phyloP scores from a whole-genome alignment of 2,888 invertebrate genomes.

The Tachystola acroxantha region DNA sequence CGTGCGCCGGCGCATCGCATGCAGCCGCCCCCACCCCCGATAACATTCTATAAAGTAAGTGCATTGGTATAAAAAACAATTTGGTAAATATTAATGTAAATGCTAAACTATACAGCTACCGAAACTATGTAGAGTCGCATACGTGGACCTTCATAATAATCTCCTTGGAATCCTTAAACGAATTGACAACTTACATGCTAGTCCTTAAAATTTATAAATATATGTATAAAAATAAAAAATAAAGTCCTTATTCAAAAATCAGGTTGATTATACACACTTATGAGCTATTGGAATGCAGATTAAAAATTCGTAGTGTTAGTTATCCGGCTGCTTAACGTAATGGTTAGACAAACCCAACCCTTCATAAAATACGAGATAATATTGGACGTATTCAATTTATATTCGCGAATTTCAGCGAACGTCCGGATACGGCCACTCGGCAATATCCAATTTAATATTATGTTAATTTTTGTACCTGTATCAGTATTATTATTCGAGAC shows the following conservation, averaged over 20 bases:
- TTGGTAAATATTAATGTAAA: slow-evolving; percentile 70
- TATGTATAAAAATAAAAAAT: slow-evolving; percentile 20
- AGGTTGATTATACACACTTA: slow-evolving; percentile 61
- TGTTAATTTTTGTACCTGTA: background rate
- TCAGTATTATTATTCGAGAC: too few relatives aligned
- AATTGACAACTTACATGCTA: slow-evolving; percentile 19
- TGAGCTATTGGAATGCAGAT: slow-evolving; percentile 64
- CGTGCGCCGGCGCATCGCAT: too few relatives aligned
- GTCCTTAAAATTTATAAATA: slow-evolving; percentile 31
- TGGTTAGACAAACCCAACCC: slow-evolving; percentile 72
- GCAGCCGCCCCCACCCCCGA: slow-evolving; percentile 33
- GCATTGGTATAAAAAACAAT: slow-evolving; percentile 73
- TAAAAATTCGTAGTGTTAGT: slow-evolving; percentile 56
- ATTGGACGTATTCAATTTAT: slow-evolving; percentile 35
- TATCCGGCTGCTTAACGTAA: slow-evolving; percentile 56
- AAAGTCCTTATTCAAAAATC: slow-evolving; percentile 17
- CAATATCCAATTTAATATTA: background rate
- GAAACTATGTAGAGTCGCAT: slow-evolving; percentile 51
- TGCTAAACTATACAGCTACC: slow-evolving; percentile 68
- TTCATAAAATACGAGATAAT: slow-evolving; percentile 45
- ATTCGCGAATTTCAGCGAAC: slow-evolving; percentile 7
- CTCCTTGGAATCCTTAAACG: slow-evolving; percentile 43
- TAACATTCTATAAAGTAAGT: slow-evolving; percentile 55
- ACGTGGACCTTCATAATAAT: slow-evolving; percentile 47
- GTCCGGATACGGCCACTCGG: background rate